phyloP scores from a whole-genome alignment of 2,113 vertebrate genomes.

The Amazona vittata region DNA sequence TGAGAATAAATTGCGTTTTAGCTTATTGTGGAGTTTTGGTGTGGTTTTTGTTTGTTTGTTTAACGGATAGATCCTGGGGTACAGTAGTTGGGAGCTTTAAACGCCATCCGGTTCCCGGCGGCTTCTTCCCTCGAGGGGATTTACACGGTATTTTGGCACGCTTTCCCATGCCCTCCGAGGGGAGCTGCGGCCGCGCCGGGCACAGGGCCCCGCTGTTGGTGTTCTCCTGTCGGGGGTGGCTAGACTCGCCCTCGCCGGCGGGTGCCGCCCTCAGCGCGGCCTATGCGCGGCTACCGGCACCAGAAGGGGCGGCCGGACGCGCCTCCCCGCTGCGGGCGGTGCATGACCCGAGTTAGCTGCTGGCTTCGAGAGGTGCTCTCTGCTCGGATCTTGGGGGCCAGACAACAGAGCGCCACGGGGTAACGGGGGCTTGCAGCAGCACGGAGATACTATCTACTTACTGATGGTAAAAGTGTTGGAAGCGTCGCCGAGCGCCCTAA shows the following conservation, averaged over 20 bases:
- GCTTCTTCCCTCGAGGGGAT: not conserved
- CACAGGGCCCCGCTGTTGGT: not conserved
- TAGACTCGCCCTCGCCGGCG: not conserved
- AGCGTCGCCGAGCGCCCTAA: not conserved
- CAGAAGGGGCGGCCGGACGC: not conserved
- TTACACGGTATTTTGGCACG: accelerated
- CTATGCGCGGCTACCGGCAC: not conserved
- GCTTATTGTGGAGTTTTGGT: not conserved
- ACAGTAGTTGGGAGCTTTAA: not conserved
- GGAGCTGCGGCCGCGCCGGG: not conserved
- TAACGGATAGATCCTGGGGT: too few species aligned
- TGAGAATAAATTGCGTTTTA: not conserved
- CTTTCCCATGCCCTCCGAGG: accelerated
- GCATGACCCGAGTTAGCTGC: not conserved
- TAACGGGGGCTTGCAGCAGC: accelerated
- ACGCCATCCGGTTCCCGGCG: accelerated
- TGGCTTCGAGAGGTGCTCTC: not conserved
- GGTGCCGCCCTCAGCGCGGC: not conserved
- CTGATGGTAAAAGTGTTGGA: accelerated
- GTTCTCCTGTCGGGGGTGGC: not conserved
- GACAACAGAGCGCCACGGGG: not conserved
- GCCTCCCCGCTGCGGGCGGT: not conserved
- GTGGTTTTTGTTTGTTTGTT: not conserved
- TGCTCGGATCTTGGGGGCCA: not conserved
- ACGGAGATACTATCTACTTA: accelerated